These are phyloP conservation scores for Lepisosteus oculatus DNA, from an alignment of 2,113 vertebrate species.

Conservation along the genomic window DNA sequence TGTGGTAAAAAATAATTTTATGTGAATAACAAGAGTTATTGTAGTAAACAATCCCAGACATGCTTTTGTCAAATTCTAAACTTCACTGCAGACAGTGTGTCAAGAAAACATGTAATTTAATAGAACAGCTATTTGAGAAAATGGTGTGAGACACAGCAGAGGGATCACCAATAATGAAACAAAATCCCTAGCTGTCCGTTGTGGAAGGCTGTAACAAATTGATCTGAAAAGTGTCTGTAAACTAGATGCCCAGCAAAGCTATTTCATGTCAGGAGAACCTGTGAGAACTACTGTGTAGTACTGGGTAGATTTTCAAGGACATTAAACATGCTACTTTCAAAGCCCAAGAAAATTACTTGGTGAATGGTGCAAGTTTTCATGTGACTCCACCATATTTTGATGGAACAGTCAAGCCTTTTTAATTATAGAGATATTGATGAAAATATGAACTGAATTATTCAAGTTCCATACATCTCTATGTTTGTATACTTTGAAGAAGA, in stretches of 20 bases:
- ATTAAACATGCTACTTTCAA: too few relatives aligned
- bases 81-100: too few relatives aligned
- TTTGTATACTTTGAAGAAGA: too few relatives aligned
- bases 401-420: too few relatives aligned
- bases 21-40: neutral
- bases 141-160: slow-evolving; percentile 28
- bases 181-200: slow-evolving; percentile 62
- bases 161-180: slow-evolving; percentile 63
- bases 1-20: too few relatives aligned
- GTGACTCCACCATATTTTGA: too few relatives aligned
- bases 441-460: too few relatives aligned
- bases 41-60: neutral
- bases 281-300: slow-evolving; percentile 55
- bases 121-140: slow-evolving; percentile 1
- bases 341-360: too few relatives aligned
- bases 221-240: slow-evolving; percentile 65
- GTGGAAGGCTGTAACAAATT: slow-evolving; percentile 66
- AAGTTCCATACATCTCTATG: too few relatives aligned
- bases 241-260: slow-evolving; percentile 55
- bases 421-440: too few relatives aligned
- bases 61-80: neutral
- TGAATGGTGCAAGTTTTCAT: too few relatives aligned
- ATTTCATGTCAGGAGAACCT: slow-evolving; percentile 55
- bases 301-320: too few relatives aligned
- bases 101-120: neutral